Percentiles rank a stretch among this genome's conserved stretches.
Conservation (phyloP, 2,113 vertebrate genomes). For the Tupaia chinensis region DNA sequence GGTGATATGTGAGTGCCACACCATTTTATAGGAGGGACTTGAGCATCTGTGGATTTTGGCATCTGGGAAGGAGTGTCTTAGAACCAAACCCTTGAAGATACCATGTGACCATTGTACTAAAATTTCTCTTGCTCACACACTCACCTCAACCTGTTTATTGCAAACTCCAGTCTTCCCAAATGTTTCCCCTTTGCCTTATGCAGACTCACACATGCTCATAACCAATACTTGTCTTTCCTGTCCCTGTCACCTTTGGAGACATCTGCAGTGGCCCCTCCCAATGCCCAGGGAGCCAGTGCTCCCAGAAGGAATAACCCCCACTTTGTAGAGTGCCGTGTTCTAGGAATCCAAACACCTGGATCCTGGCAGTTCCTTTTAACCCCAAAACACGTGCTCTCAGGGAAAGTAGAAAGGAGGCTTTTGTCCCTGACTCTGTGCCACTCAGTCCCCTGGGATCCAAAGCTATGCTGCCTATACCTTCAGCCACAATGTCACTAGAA, state of each 20-base stretch:
- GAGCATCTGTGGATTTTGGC: too few species aligned
- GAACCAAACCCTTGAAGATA: too few species aligned
- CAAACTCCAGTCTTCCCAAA: not conserved
- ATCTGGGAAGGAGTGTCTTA: too few species aligned
- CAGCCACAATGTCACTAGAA: not conserved
- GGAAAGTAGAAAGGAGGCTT: not conserved
- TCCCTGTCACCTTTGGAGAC: not conserved
- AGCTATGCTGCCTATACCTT: not conserved
- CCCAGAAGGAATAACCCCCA: not conserved
- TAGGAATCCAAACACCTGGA: not conserved
- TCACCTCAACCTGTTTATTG: not conserved
- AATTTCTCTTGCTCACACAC: not conserved
- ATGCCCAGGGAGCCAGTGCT: not conserved
- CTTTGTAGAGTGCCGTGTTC: accelerated
- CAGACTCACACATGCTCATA: not conserved
- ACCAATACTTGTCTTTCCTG: not conserved
- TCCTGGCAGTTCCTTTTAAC: not conserved
- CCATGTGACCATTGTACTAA: not conserved
- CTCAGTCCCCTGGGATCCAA: not conserved
- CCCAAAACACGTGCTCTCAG: not conserved
- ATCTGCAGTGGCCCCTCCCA: not conserved
- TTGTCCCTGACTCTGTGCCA: not conserved
- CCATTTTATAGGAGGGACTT: too few species aligned
- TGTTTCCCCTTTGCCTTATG: too few species aligned
- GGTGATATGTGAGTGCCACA: too few species aligned